Base-by-base conservation (phyloP, 2,797 vertebrate species). In the Brachyrhaphis roseni region DNA sequence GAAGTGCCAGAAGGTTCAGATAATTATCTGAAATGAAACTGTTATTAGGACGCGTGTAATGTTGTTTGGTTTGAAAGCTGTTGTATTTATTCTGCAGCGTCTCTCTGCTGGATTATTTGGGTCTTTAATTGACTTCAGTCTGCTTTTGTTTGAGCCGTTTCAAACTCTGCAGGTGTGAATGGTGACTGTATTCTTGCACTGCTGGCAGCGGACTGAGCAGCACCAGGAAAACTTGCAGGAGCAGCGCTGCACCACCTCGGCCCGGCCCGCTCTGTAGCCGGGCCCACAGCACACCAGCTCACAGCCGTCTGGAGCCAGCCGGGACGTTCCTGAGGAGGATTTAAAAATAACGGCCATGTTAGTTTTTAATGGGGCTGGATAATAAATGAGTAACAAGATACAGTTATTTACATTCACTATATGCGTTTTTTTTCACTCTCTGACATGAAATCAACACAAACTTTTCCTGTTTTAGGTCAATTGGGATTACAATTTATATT, bases 201-300 rank as follows among this genome's bases (percentile, higher is more conserved):
- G 96, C 88, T 95, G 90, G 88, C 96, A 95, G 82, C 93, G 92
- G 72, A 95, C 90, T 0, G 96, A 95, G 91, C 96, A 97, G 92
- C 96, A 96, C 96, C 96, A 96, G 87, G 78, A 90, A 76, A 96
- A 96, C 87, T 94, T 94, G 94, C 96, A 96, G 90, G 95, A 95
- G 88, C 96, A 96, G 26, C 91, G 84, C 93, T 97, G 93, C 66
- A 93, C 92, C 89, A 95, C 90, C 86, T 96, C 96, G 0, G 90
- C 96, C 49, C 94, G 93, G 8, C 95, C 93, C 0, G 89, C 95
- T 73, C 75, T 89, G 90, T 94, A 97, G 1, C 94, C 96, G 0
- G 95, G 93, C n/a, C 96, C 93, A 0, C 96, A 96, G 83, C 96
- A 96, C 77, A 95, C 93, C 84, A 96, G 91, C 94, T 97, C 95